Base-by-base conservation (phyloP, 1,140 invertebrate species). In the Drosophila guanche region DNA sequence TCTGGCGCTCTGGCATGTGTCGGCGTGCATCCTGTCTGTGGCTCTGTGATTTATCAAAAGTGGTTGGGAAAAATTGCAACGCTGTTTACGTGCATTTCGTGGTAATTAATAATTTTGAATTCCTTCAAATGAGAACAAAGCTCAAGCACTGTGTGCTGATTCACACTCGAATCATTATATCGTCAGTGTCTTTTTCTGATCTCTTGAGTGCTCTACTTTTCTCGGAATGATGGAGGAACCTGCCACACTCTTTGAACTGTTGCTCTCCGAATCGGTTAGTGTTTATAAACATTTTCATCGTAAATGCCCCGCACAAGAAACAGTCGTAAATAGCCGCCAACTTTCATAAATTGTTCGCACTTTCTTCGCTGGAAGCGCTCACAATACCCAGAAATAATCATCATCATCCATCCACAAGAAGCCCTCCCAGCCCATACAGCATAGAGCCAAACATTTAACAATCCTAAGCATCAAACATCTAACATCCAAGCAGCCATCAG, bases 301-400 rank as follows among this genome's bases (percentile, higher is more conserved):
- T 61, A 75, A 80, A 79, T 46, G 54, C 58, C 51, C 37, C 54
- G 2, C 10, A 12, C 16, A 12, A 29, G 22, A 66, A 56, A 63
- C 51, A 56, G 33, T 61, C 70, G 59, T 84, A 65, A 85, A 84
- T 63, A 53, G 57, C 33, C 6, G 53, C 57, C 47, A 37, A 37
- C 63, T 74, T 56, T 71, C 65, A 78, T 81, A 76, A 81, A 81
- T 73, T 73, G 43, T 76, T 86, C 52, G 62, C 80, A 79, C 80
- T 76, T 68, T 68, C 76, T 84, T 84, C 70, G 20, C 55, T 67
- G 46, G 47, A 74, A 77, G 57, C 55, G 43, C 12, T 8, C 23
- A 47, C 47, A 43, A 47, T 79, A 66, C 79, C 42, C 33, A 52
- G 79, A 74, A 83, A 60, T 50, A 29, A 7, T 41, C 25, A 8